Percentiles rank a stretch among this genome's conserved stretches.
Evolutionary conservation across 1,140 invertebrate species (phyloP).

Genomic region (Leptinotarsa texana): DNA sequence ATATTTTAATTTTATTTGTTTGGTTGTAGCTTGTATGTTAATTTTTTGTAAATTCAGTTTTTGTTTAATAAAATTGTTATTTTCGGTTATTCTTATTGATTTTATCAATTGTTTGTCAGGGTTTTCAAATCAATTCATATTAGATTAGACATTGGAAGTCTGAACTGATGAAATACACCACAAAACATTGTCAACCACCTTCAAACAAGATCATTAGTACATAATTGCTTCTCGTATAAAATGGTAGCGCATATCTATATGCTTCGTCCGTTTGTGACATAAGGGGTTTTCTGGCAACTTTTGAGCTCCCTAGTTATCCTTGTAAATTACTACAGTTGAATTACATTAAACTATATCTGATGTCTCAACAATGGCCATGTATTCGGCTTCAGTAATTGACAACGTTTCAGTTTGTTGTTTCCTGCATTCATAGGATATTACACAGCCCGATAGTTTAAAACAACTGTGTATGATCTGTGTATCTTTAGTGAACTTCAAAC

Average conservation of each 20-base stretch:
- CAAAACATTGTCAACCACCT: too few relatives aligned
- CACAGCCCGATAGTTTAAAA: neutral
- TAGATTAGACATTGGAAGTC: too few relatives aligned
- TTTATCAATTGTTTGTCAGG: too few relatives aligned
- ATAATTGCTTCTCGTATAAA: neutral
- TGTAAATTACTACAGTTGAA: neutral
- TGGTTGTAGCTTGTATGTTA: too few relatives aligned
- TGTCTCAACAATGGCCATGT: neutral
- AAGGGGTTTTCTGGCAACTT: neutral
- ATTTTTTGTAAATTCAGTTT: too few relatives aligned
- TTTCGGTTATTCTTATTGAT: too few relatives aligned
- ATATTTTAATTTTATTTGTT: too few relatives aligned
- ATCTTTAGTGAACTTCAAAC: neutral
- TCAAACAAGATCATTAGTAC: neutral
- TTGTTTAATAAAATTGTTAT: too few relatives aligned
- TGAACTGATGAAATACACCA: too few relatives aligned
- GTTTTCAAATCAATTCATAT: too few relatives aligned
- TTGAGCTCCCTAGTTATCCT: neutral
- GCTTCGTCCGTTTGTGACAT: neutral
- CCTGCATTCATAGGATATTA: neutral
- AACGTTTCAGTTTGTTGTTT: neutral
- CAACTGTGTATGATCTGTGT: neutral
- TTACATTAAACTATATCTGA: neutral
- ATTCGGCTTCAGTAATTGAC: neutral
- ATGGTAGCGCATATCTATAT: neutral